Percentiles rank a stretch among this genome's conserved stretches.
These are phyloP conservation scores for Progne subis DNA, from an alignment of 2,113 vertebrate genomes.

Conservation along the genomic window DNA sequence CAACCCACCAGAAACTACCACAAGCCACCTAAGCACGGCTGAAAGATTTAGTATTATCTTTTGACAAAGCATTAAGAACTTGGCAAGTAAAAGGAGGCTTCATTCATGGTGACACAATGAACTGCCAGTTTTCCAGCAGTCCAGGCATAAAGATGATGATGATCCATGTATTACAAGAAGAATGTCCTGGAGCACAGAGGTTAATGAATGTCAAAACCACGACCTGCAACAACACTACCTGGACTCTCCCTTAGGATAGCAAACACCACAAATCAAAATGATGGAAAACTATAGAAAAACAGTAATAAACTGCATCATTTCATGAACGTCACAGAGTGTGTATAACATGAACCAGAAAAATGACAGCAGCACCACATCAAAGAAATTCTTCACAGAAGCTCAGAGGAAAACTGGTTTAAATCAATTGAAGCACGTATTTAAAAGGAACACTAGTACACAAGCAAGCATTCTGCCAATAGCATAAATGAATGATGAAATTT, in stretches of 20 bases:
- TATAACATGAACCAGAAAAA: not conserved
- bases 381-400: constrained; percentile 9
- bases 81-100: not conserved
- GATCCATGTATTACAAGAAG: not conserved
- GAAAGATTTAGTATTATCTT: not conserved
- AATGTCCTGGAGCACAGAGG: not conserved
- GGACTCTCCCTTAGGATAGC: not conserved
- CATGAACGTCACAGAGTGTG: not conserved
- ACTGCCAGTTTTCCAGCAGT: not conserved
- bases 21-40: not conserved
- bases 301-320: not conserved
- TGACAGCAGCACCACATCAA: not conserved
- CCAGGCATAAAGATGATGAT: not conserved
- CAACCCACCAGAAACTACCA: not conserved
- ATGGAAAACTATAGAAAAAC: not conserved
- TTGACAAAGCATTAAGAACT: not conserved
- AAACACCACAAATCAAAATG: not conserved
- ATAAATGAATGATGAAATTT: not conserved
- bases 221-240: not conserved
- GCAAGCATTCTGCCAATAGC: not conserved
- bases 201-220: not conserved
- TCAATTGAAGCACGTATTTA: not conserved
- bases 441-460: not conserved
- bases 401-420: not conserved
- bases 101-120: not conserved